Conservation (phyloP, 2,888 invertebrate species). For the Drosophila longiperda region DNA sequence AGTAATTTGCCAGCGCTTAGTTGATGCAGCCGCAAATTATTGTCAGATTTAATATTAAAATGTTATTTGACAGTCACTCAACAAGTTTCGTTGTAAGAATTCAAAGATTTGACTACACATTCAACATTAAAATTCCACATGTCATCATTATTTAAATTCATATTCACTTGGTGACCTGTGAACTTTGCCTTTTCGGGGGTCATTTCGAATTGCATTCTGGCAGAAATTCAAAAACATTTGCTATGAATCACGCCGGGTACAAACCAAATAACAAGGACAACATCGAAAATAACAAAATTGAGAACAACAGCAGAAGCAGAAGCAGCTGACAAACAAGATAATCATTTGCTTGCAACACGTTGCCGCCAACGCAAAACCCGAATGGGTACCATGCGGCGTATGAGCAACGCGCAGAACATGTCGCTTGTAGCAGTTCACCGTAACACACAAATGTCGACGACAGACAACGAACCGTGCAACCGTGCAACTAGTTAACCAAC, state of each 20-base stretch:
- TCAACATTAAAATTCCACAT: neutral
- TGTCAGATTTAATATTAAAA: constrained; percentile 6
- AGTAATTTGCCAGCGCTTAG: neutral
- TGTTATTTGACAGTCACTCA: neutral
- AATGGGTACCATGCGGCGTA: constrained; percentile 46
- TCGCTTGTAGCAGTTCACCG: constrained; percentile 50
- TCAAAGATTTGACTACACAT: neutral
- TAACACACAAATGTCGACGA: constrained; percentile 33
- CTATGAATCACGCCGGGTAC: constrained; percentile 62
- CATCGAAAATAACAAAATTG: constrained; percentile 9
- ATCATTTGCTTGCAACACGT: constrained; percentile 81
- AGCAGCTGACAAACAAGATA: constrained; percentile 42
- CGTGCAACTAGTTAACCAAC: neutral
- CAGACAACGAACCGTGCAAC: constrained; percentile 18
- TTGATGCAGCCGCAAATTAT: neutral
- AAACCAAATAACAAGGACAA: constrained; percentile 45
- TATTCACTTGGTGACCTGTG: neutral
- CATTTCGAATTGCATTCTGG: constrained; percentile 17
- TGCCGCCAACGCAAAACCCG: constrained; percentile 59
- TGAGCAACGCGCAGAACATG: constrained; percentile 63
- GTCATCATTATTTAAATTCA: neutral
- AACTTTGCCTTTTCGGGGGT: neutral
- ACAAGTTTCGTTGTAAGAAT: neutral
- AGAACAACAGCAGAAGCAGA: constrained; percentile 1
- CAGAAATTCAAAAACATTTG: constrained; percentile 54